These are phyloP conservation scores for Anser cygnoides DNA, from an alignment of 2,113 vertebrate genomes.

Conservation along the genomic window DNA sequence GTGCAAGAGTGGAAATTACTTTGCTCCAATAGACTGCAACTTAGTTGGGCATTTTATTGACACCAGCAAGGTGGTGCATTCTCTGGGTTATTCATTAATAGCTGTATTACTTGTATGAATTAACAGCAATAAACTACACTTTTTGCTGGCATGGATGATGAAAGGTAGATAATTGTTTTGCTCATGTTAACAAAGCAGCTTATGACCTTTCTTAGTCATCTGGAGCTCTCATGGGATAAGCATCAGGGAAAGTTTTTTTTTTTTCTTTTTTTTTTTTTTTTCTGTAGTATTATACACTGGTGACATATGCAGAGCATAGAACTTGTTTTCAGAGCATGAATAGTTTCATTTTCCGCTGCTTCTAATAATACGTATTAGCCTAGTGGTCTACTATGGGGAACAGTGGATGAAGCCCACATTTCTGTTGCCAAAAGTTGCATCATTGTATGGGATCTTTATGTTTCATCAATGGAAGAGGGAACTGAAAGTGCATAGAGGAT, in stretches of 20 bases:
- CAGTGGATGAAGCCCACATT: fast-evolving
- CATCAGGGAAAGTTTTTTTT: not conserved
- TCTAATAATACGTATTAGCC: not conserved
- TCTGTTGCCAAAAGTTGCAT: not conserved
- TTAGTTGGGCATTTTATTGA: not conserved
- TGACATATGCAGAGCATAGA: not conserved
- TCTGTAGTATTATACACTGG: not conserved
- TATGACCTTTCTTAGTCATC: not conserved
- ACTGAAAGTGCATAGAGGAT: not conserved
- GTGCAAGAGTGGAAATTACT: not conserved
- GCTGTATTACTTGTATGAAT: fast-evolving
- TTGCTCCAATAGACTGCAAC: not conserved
- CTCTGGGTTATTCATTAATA: not conserved
- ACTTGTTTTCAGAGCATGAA: not conserved
- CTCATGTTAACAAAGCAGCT: not conserved
- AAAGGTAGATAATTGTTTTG: not conserved
- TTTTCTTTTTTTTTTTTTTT: not conserved
- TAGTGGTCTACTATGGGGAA: not conserved
- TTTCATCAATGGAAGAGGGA: not conserved
- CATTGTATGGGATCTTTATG: not conserved
- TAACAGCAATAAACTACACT: not conserved
- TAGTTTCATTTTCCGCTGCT: not conserved
- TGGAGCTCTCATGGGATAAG: not conserved
- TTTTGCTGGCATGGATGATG: not conserved
- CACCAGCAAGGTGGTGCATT: not conserved